These are phyloP conservation scores for Mythimna ferrago DNA, from an alignment of 2,888 invertebrate genomes.

Conservation along the genomic window DNA sequence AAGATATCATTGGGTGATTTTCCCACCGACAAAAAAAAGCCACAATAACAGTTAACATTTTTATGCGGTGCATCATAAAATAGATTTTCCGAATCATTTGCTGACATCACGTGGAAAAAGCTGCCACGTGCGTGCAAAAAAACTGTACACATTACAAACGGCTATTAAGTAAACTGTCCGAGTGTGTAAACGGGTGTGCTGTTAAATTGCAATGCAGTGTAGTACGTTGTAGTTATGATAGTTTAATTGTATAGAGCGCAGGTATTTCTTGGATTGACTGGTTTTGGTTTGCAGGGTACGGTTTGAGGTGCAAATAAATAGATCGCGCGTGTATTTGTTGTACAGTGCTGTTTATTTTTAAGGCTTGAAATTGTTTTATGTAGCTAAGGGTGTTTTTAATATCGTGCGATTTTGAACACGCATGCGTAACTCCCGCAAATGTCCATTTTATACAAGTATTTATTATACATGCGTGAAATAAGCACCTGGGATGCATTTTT, in stretches of 20 bases:
- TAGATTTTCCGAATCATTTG: slow-evolving; percentile 76
- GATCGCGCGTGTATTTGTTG: slow-evolving; percentile 10
- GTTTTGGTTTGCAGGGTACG: slow-evolving; percentile 22
- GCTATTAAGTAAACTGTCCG: slow-evolving; percentile 70
- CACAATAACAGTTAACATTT: slow-evolving; percentile 42
- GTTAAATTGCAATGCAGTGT: slow-evolving; percentile 63
- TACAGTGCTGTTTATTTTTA: slow-evolving; percentile 7
- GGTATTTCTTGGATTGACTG: slow-evolving; percentile 30
- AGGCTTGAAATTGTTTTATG: neutral
- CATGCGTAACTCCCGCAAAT: no score
- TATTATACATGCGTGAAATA: no score
- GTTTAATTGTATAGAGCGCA: slow-evolving; percentile 52
- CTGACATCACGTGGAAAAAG: slow-evolving; percentile 65
- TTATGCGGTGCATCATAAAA: slow-evolving; percentile 55
- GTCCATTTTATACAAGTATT: no score
- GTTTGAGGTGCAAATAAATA: slow-evolving; percentile 23
- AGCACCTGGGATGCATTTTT: no score
- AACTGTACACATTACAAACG: slow-evolving; percentile 66
- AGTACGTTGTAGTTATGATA: slow-evolving; percentile 56
- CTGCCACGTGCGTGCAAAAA: slow-evolving; percentile 68
- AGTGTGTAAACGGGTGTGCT: slow-evolving; percentile 69
- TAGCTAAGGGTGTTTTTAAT: no score
- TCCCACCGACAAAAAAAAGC: no score
- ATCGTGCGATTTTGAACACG: no score
- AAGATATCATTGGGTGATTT: no score